These are phyloP conservation scores for Dascyllus trimaculatus DNA, from an alignment of 2,113 vertebrate species.

Conservation along the genomic window DNA sequence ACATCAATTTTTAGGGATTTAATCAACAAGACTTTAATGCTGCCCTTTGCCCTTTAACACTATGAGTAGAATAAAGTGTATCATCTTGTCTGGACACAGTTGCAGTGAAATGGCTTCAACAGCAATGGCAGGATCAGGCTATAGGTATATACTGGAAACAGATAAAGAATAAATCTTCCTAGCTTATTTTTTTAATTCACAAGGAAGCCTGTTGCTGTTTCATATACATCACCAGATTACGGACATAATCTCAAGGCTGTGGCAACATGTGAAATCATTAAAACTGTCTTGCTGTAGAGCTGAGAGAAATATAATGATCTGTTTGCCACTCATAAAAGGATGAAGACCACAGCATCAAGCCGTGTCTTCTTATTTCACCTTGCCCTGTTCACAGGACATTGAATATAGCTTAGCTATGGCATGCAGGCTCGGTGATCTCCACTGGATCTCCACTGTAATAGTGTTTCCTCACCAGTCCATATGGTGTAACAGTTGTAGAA, in stretches of 20 bases:
- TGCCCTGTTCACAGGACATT: no score
- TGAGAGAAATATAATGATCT: background rate
- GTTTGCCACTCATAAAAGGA: background rate
- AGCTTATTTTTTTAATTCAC: conserved; percentile 20
- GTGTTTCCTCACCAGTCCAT: conserved; percentile 30
- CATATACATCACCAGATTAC: background rate
- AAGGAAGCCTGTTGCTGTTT: conserved; percentile 11
- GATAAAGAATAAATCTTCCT: no score
- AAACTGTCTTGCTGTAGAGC: background rate
- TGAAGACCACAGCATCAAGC: background rate
- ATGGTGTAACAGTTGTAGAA: conserved; percentile 53
- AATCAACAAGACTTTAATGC: no score
- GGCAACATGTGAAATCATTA: background rate
- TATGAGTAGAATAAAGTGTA: background rate
- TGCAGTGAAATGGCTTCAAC: background rate
- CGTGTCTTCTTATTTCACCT: background rate
- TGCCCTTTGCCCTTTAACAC: no score
- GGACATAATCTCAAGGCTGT: background rate
- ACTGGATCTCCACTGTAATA: conserved; percentile 8
- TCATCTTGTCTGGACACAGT: background rate
- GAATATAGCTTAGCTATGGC: background rate
- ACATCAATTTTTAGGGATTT: no score
- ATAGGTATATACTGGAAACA: no score
- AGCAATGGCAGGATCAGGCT: background rate
- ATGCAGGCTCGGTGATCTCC: conserved; percentile 9